Evolutionary conservation across 64 coral and sea anemone species (phyloP), one percentile per base, ranked within the genome.

Genomic region (Montipora capricornis): DNA sequence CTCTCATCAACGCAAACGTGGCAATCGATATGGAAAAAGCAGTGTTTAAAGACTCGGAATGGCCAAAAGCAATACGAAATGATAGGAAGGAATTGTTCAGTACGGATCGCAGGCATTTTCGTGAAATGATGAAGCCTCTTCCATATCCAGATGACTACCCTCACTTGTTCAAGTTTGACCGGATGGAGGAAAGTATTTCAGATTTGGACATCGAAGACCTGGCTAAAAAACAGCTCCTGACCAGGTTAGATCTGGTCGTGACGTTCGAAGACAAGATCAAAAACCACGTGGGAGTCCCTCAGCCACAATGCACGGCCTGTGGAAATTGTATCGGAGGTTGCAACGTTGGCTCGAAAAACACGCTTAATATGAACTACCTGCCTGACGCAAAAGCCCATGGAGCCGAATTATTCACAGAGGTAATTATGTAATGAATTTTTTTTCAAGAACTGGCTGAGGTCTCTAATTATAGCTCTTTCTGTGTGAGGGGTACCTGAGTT

Each of bases 1-100:
- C 92, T 76, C 92, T 94, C 49, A 89, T 94, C 22, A 94, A 94
- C 53, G 92, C 92, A 0, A 94, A 94, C 73, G 92, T 94, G 20
- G 92, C 7, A 73, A 66, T 89, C 2, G 92, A 94, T 26, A 77
- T 59, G 49, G 92, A 94, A 5, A 77, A 78, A 9, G 85, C 49
- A 3, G 92, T 94, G 10, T 89, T 88, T 81, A 13, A 94, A 49
- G 77, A 94, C 69, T 16, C 78, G n/a, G 19, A 11, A 44, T 94
- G 92, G 92, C 92, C 86, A 5, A 60, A 48, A 16, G 78, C 67
- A 66, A 45, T 94, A 58, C 66, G 50, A 14, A 17, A 76, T 24
- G 92, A 94, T 49, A 17, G 76, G 1, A 52, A 84, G 10, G 47
- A 88, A 5, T 29, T 94, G 20, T 24, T 16, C 15, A 53, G 12